A percentile compares a stretch with the other conserved stretches of the same genome.
These are phyloP conservation scores for Paramormyrops hopkinsi DNA, from an alignment of 2,797 vertebrate species.

Conservation along the genomic window DNA sequence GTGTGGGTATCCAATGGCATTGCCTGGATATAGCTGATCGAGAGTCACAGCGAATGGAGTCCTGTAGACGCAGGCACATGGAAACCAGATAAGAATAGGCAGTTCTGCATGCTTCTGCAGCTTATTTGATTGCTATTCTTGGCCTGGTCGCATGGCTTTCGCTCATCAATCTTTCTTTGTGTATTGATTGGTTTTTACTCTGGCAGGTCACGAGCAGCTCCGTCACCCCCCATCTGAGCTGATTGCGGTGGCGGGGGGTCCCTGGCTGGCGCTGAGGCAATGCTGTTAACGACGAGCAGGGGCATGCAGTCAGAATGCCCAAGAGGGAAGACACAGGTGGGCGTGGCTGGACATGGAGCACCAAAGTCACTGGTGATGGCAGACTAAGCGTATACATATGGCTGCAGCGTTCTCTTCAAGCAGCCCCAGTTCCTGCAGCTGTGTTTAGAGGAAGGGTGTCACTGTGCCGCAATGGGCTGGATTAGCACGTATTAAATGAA, in stretches of 20 bases:
- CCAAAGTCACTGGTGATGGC: not conserved
- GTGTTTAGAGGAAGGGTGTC: not conserved
- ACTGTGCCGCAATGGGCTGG: too few species aligned
- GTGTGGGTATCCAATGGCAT: not conserved
- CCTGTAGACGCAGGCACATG: not conserved
- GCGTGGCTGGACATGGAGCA: not conserved
- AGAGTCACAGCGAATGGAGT: not conserved
- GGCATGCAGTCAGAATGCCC: slow-evolving; percentile 35
- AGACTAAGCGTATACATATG: not conserved
- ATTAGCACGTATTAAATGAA: not conserved
- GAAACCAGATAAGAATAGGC: not conserved
- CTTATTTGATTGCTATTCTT: not conserved
- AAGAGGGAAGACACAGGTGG: not conserved
- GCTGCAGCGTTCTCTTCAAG: not conserved
- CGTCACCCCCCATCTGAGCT: slow-evolving; percentile 17
- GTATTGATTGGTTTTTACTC: slow-evolving; percentile 43
- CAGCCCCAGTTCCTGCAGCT: not conserved
- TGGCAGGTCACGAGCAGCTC: slow-evolving; percentile 26
- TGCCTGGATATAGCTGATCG: not conserved
- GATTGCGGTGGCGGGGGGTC: slow-evolving; percentile 39
- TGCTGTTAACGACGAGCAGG: slow-evolving; percentile 35
- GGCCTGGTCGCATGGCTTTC: slow-evolving; percentile 3
- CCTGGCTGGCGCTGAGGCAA: slow-evolving; percentile 16
- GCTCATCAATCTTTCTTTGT: slow-evolving; percentile 39
- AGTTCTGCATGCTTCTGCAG: slow-evolving; percentile 2